Evolutionary conservation across 2,113 vertebrate genomes (phyloP), one percentile per base, ranked within the genome.

Genomic region (Pampusana beccarii): DNA sequence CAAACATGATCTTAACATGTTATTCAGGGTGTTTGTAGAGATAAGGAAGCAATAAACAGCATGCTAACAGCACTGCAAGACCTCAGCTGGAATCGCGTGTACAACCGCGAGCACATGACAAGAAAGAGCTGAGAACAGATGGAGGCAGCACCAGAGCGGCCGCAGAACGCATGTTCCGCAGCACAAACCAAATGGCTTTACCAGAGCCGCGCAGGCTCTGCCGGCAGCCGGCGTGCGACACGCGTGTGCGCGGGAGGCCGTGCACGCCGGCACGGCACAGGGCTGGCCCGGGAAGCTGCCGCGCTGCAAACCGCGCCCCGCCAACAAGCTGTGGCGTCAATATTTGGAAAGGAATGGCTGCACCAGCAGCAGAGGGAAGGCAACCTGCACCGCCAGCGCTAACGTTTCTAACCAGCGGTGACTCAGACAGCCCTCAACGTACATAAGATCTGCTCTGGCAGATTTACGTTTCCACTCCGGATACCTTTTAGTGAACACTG

Each of bases 181-280:
- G 96, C 62, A 73, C 80, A 33, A 48, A 67, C 14, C n/a, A 7
- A 23, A 13, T 4, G 26, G 75, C 38, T n/a, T 0, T 5, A 4
- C 10, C 36, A 0, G 2, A 31, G 86, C 54, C 46, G 8, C 11
- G 8, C 21, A 2, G 0, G 15, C 6, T 19, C 42, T 3, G 1
- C n/a, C 24, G 67, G 72, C 16, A 78, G 73, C 62, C 5, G 44
- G 31, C 2, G 62, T 0, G 1, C 0, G 81, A 46, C 73, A 10
- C 6, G 10, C 0, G 1, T 2, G 34, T 33, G 53, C 11, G 8
- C 2, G 2, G 21, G 71, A 26, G 34, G 79, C 44, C 4, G 5
- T 4, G 53, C 9, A 10, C 88, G 24, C 14, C 36, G 5, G 10
- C 88, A 31, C 20, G 10, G 15, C 31, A 31, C 38, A 28, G 21